A percentile compares a stretch with the other conserved stretches of the same genome.
Conservation (phyloP, 1,140 invertebrate genomes). For the Drosophila lacteicornis region DNA sequence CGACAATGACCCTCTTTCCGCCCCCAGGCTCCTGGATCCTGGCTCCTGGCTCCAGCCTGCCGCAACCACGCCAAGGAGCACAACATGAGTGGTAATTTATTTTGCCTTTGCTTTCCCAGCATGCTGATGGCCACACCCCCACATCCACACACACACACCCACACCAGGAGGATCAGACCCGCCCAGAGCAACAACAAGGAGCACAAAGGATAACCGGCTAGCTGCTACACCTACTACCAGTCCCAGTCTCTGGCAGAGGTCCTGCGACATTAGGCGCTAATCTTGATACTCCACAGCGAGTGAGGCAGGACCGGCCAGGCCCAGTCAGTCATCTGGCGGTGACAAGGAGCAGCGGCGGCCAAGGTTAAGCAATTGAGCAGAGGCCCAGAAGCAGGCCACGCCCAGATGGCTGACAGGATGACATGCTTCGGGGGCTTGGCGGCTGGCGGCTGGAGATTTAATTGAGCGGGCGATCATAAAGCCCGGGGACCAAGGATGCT, state of each 20-base stretch:
- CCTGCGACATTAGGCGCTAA: conserved; percentile 63
- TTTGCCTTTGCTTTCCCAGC: conserved; percentile 59
- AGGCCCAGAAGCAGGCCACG: not conserved
- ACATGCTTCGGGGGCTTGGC: conserved; percentile 12
- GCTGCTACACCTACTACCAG: not conserved
- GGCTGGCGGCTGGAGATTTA: conserved; percentile 64
- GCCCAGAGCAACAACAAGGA: not conserved
- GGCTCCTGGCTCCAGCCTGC: not conserved
- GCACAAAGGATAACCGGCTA: conserved; percentile 36
- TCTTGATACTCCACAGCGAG: conserved; percentile 50
- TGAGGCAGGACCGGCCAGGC: not conserved
- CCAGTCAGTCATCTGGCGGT: conserved; percentile 52
- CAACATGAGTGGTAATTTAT: conserved; percentile 79
- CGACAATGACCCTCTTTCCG: conserved; percentile 50
- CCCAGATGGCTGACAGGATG: conserved; percentile 29
- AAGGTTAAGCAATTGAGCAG: conserved; percentile 45
- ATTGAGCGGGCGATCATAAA: conserved; percentile 78
- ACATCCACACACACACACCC: not conserved
- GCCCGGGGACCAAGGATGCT: conserved; percentile 39
- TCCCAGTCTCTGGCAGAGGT: not conserved
- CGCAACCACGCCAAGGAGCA: conserved; percentile 31
- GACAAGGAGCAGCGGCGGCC: conserved; percentile 59
- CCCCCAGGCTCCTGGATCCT: not conserved
- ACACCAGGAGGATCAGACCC: not conserved
- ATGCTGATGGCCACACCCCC: conserved; percentile 18